A percentile compares a stretch with the other conserved stretches of the same genome.
These are phyloP conservation scores for Enteromius anoplus DNA, from an alignment of 2,797 vertebrate genomes.

Conservation along the genomic window DNA sequence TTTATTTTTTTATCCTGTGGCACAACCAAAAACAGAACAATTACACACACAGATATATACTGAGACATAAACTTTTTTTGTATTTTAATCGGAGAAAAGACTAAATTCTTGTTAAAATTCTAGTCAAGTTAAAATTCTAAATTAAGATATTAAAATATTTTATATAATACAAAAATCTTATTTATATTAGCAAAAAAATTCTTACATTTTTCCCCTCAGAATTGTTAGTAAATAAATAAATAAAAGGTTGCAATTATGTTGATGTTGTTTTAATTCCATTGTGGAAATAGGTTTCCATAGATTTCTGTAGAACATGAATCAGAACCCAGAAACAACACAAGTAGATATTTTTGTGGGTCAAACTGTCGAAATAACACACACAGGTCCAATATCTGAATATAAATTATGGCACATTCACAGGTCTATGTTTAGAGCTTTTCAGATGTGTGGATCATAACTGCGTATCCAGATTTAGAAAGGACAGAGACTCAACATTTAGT, in stretches of 20 bases:
- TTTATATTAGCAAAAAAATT: no score
- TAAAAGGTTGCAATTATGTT: no score
- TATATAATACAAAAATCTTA: no score
- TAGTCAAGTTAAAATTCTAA: background rate
- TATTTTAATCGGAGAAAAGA: background rate
- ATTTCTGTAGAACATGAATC: background rate
- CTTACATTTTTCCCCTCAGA: no score
- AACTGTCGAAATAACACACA: slow-evolving; percentile 1
- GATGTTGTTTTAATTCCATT: background rate
- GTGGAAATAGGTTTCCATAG: background rate
- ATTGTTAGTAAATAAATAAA: no score
- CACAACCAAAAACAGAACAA: background rate
- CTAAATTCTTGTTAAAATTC: background rate
- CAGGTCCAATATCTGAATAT: slow-evolving; percentile 34
- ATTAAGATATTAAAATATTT: background rate
- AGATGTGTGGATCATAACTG: slow-evolving; percentile 13
- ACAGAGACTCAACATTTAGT: slow-evolving; percentile 20
- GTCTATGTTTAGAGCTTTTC: slow-evolving; percentile 49
- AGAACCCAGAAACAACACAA: slow-evolving; percentile 13
- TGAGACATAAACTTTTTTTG: no score
- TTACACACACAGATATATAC: background rate
- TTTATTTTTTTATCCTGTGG: background rate
- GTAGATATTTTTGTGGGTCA: slow-evolving; percentile 6
- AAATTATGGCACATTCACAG: slow-evolving; percentile 29
- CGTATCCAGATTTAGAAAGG: slow-evolving; percentile 13